A percentile compares a stretch with the other conserved stretches of the same genome.
These are phyloP conservation scores for Odontothrips loti DNA, from an alignment of 2,888 invertebrate genomes.

Conservation along the genomic window DNA sequence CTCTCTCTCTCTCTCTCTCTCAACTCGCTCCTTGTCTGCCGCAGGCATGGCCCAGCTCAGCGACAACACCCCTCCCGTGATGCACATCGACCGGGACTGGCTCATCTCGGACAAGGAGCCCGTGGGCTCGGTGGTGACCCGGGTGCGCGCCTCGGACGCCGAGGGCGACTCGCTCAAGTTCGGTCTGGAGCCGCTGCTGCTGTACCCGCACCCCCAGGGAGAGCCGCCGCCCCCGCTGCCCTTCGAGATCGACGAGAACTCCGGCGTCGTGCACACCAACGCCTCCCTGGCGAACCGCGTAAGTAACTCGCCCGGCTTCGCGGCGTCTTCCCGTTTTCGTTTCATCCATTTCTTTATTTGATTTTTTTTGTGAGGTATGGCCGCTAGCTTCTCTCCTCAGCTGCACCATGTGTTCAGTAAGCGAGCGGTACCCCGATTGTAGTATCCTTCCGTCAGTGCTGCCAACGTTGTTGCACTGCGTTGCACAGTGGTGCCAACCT, in stretches of 20 bases:
- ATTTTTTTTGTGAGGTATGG: no score
- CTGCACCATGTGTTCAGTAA: no score
- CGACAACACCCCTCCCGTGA: conserved; percentile 63
- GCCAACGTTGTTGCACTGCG: no score
- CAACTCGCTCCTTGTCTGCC: conserved; percentile 35
- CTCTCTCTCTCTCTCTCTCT: not conserved
- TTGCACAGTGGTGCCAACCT: not conserved
- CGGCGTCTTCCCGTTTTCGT: no score
- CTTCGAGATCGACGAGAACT: conserved; percentile 68
- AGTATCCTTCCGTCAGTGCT: no score
- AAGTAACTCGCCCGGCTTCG: no score
- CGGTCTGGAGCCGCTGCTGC: conserved; percentile 60
- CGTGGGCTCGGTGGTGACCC: conserved; percentile 67
- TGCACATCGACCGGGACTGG: conserved; percentile 63
- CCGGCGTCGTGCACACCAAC: conserved; percentile 74
- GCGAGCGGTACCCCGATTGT: no score
- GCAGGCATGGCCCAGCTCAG: conserved; percentile 51
- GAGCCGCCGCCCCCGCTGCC: conserved; percentile 56
- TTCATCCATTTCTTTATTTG: no score
- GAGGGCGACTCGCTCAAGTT: conserved; percentile 62
- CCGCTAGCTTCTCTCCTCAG: no score
- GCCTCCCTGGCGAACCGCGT: conserved; percentile 73
- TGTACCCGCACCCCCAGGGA: conserved; percentile 38
- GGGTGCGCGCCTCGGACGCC: conserved; percentile 58
- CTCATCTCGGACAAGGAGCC: conserved; percentile 64